These are phyloP conservation scores for Tiliacea citrago DNA, from an alignment of 2,888 invertebrate species.

Conservation along the genomic window DNA sequence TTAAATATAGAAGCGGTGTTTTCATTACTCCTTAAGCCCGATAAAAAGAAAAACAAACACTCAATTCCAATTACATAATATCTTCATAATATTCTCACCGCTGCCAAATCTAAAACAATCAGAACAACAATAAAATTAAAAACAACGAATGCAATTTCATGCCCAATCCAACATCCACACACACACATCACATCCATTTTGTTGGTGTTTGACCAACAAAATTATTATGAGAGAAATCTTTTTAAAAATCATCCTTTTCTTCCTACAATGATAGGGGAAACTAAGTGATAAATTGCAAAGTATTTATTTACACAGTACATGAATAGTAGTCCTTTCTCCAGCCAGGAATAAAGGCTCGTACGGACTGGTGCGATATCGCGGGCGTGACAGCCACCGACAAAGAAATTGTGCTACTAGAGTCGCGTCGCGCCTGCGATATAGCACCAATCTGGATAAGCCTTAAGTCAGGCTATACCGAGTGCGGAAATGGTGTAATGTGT, in stretches of 20 bases:
- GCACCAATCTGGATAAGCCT: too few relatives aligned
- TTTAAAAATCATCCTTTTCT: slow-evolving; percentile 36
- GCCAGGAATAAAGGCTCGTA: slow-evolving; percentile 43
- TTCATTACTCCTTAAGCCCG: background rate
- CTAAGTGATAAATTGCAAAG: slow-evolving; percentile 62
- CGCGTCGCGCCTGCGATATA: too few relatives aligned
- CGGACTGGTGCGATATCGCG: too few relatives aligned
- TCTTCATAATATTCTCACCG: background rate
- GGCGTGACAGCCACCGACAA: too few relatives aligned
- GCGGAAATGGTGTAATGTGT: slow-evolving; percentile 63
- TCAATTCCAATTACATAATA: slow-evolving; percentile 6
- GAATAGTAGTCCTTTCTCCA: slow-evolving; percentile 55
- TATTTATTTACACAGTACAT: slow-evolving; percentile 61
- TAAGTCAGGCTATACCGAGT: slow-evolving; percentile 43
- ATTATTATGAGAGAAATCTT: slow-evolving; percentile 28
- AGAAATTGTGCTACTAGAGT: too few relatives aligned
- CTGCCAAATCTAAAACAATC: background rate
- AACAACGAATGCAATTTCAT: slow-evolving; percentile 38
- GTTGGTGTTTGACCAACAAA: too few relatives aligned
- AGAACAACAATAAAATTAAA: slow-evolving; percentile 25
- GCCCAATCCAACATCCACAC: too few relatives aligned
- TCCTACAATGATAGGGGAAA: slow-evolving; percentile 37
- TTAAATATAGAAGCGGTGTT: background rate
- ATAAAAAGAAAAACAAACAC: background rate
- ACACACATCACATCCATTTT: too few relatives aligned